Percentiles rank a stretch among this genome's conserved stretches.
phyloP scores from a whole-genome alignment of 2,888 invertebrate species.

The Tachina fera region DNA sequence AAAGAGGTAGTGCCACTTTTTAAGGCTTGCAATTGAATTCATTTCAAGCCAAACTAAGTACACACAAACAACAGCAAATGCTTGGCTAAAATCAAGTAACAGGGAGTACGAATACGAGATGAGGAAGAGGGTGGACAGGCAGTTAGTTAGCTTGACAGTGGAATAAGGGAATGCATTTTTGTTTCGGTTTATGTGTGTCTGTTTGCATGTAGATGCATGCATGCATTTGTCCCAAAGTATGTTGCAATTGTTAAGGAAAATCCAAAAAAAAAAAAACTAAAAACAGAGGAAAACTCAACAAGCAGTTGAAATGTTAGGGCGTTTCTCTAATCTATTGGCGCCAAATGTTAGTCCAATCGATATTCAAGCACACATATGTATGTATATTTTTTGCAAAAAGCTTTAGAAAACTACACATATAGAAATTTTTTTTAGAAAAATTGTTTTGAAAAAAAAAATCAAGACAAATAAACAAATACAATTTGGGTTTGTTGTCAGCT shows the following conservation, averaged over 20 bases:
- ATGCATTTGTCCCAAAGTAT: slow-evolving; percentile 36
- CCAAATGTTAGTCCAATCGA: slow-evolving; percentile 64
- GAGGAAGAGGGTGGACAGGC: neutral
- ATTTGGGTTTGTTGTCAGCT: slow-evolving; percentile 61
- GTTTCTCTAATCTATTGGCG: slow-evolving; percentile 71
- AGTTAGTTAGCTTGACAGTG: slow-evolving; percentile 1
- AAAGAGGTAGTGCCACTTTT: slow-evolving; percentile 43
- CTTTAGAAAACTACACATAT: neutral
- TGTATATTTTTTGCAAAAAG: slow-evolving; percentile 33
- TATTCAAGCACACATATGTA: slow-evolving; percentile 47
- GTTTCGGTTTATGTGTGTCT: neutral
- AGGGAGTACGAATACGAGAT: neutral
- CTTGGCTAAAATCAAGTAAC: slow-evolving; percentile 7
- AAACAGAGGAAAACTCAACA: slow-evolving; percentile 50
- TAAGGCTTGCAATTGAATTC: slow-evolving; percentile 22
- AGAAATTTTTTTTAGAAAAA: slow-evolving; percentile 1
- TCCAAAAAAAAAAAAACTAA: neutral
- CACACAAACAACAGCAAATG: neutral
- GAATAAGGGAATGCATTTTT: slow-evolving; percentile 23
- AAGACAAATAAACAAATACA: slow-evolving; percentile 50
- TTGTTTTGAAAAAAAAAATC: slow-evolving; percentile 17
- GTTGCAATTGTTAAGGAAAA: slow-evolving; percentile 41
- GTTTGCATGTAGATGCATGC: neutral
- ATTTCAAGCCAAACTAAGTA: slow-evolving; percentile 8
- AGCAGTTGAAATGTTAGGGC: slow-evolving; percentile 70